Base-by-base conservation (phyloP, 1,140 invertebrate genomes). In the Heliconius hewitsoni region DNA sequence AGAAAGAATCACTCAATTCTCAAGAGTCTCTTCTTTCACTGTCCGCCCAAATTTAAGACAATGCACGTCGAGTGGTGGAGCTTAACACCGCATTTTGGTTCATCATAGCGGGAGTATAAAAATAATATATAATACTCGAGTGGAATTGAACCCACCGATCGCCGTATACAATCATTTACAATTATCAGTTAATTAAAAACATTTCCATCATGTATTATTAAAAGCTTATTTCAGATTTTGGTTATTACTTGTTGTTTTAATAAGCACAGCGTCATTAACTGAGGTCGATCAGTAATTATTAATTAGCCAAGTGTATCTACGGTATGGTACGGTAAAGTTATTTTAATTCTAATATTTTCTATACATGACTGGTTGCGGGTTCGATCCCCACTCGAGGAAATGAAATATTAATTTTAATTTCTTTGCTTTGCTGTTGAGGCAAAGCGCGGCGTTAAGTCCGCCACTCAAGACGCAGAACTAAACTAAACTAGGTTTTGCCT, bases 111-210 rank as follows among this genome's bases (percentile, higher is more conserved):
- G 5, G 50, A 2, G 23, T n/a, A 3, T 57, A 8, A 23, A 57
- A 23, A 3, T 57, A 19, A 19, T 55, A 55, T 55, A 55, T n/a
- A 46, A 8, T 57, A 9, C 55, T 23, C 3, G 23, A 57, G 0
- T 57, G n/a, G 55, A 57, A 57, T 57, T 23, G 8, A 57, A 23
- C n/a, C 3, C 8, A 23, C n/a, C 8, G 8, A 55, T 55, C 8
- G 55, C 55, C 18, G 18, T 23, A 46, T 16, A 46, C 42, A 46
- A 46, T 4, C 42, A 46, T 13, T 46, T 46, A 46, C 37, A 73
- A 73, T 73, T 60, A 78, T 73, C 76, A 73, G n/a, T 73, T 73
- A 78, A 78, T 78, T 78, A 73, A 78, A 66, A 78, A 78, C 71
- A 30, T 39, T 76, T 46, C 23, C 74, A 66, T 66, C 60, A 18